A percentile compares a stretch with the other conserved stretches of the same genome.
Conservation (phyloP, 1,140 invertebrate species). For the Whitmania pigra region DNA sequence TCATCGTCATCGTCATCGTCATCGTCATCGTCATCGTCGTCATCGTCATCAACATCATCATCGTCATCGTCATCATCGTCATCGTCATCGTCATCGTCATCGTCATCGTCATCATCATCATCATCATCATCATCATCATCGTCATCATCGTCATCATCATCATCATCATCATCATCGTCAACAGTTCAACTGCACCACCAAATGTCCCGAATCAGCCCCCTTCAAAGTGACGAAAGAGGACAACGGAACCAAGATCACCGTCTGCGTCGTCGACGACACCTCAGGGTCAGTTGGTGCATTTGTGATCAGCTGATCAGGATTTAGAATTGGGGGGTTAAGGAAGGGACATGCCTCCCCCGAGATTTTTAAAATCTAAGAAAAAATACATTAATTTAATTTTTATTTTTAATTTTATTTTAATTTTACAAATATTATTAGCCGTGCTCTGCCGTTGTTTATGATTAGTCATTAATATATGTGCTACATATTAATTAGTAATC, state of each 20-base stretch:
- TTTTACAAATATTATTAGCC: no score
- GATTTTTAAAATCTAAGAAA: no score
- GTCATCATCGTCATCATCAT: not conserved
- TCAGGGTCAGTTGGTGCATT: not conserved
- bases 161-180: conserved; percentile 3
- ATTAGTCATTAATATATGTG: no score
- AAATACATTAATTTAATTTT: no score
- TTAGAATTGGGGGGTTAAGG: no score
- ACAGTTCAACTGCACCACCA: conserved; percentile 74
- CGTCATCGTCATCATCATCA: conserved; percentile 5
- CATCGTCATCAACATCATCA: conserved; percentile 1
- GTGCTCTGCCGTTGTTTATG: no score
- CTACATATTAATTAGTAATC: no score
- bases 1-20: not conserved
- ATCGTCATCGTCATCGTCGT: not conserved
- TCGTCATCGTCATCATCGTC: not conserved
- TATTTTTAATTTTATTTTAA: no score
- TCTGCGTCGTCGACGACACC: conserved; percentile 9
- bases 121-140: not conserved
- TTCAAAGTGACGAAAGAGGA: conserved; percentile 47
- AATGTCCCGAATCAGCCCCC: conserved; percentile 64
- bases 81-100: not conserved
- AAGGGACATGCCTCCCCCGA: no score
- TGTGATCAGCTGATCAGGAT: not conserved
- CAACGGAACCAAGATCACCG: not conserved